Evolutionary conservation across 2,888 invertebrate species (phyloP).

Genomic region (Xestoiulus laeticollis): DNA sequence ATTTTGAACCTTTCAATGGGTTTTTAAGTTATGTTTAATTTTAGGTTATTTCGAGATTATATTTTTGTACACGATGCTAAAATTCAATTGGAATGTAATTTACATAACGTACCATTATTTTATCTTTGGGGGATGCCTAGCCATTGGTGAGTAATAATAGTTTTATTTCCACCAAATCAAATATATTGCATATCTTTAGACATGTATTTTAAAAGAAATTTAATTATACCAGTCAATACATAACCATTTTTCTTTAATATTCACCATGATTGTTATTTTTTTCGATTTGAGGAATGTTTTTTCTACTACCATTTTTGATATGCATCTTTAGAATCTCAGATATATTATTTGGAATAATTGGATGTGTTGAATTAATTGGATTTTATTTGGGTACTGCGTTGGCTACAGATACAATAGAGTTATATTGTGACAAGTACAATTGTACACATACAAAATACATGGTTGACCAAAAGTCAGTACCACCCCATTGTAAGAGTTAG

Average conservation of each 20-base stretch:
- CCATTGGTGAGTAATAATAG: background rate
- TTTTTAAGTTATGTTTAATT: background rate
- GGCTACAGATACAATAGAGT: background rate
- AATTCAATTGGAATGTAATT: background rate
- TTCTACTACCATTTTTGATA: conserved; percentile 19
- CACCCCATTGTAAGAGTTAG: too few relatives aligned
- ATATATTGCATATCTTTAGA: too few relatives aligned
- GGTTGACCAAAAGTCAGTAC: too few relatives aligned
- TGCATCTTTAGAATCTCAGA: background rate
- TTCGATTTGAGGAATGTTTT: background rate
- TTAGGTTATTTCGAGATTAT: background rate
- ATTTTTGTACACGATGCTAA: background rate
- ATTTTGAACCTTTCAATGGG: too few relatives aligned
- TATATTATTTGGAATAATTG: conserved; percentile 1
- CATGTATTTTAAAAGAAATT: too few relatives aligned
- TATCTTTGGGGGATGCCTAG: background rate
- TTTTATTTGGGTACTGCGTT: conserved; percentile 35
- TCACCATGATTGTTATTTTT: background rate
- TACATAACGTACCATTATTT: background rate
- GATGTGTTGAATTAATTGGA: conserved; percentile 1
- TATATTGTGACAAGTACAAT: background rate
- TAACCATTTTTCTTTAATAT: too few relatives aligned
- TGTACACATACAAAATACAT: too few relatives aligned
- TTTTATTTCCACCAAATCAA: too few relatives aligned
- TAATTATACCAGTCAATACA: too few relatives aligned